These are phyloP conservation scores for Petrocephalus sullivani DNA, from an alignment of 2,797 vertebrate species.

Conservation along the genomic window DNA sequence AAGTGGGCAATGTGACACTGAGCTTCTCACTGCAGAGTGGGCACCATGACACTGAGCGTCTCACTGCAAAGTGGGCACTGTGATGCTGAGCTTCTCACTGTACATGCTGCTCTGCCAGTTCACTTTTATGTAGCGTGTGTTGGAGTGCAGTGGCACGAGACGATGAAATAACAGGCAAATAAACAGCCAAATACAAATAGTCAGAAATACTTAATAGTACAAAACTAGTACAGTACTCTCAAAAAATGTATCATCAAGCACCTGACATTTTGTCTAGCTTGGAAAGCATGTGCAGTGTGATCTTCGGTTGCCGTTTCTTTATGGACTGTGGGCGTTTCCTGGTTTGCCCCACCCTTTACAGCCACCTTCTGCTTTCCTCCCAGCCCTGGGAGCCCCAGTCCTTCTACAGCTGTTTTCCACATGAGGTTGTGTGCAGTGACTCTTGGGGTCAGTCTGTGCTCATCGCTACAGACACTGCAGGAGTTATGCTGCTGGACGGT, in stretches of 20 bases:
- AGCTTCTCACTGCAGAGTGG: neutral
- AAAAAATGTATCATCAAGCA: neutral
- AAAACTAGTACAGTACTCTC: neutral
- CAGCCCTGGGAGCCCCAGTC: constrained; percentile 97
- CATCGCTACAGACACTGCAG: constrained; percentile 82
- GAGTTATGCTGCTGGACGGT: constrained; percentile 93
- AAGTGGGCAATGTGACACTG: neutral
- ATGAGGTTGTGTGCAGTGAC: constrained; percentile 86
- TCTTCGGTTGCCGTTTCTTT: neutral
- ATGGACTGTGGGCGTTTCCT: too few relatives aligned
- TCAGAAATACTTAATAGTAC: neutral
- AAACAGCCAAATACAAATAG: neutral
- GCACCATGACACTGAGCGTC: too few relatives aligned
- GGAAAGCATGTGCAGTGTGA: neutral
- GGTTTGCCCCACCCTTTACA: neutral
- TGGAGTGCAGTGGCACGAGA: neutral
- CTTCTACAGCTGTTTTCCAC: constrained; percentile 88
- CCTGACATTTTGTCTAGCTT: neutral
- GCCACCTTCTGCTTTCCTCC: constrained; percentile 29
- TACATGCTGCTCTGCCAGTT: neutral
- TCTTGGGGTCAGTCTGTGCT: constrained; percentile 94
- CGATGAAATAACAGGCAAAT: neutral
- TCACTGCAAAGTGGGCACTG: neutral
- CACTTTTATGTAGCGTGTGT: neutral
- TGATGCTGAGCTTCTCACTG: neutral